Conservation (phyloP, 2,113 vertebrate genomes). For the Anhinga rufa region DNA sequence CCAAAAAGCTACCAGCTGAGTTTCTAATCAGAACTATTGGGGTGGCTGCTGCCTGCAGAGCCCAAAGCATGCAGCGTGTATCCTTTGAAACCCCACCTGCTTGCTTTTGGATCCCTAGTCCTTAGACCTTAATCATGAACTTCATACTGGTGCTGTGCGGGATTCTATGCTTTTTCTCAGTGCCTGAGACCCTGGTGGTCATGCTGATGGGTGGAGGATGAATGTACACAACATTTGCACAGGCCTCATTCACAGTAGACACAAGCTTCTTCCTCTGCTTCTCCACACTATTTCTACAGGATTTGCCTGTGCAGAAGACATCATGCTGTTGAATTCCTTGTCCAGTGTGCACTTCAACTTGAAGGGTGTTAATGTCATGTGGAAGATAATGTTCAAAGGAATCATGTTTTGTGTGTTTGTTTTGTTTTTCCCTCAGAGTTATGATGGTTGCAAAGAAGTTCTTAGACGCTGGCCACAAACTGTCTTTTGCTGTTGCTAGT, state of each 20-base stretch:
- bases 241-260: neutral
- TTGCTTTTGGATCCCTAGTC: neutral
- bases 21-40: neutral
- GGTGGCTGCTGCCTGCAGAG: neutral
- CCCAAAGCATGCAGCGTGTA: neutral
- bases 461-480: slow-evolving; percentile 86
- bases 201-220: fast-evolving
- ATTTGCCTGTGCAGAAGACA: neutral
- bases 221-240: too few species aligned
- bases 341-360: fast-evolving
- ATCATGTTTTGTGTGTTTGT: neutral
- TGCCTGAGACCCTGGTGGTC: neutral
- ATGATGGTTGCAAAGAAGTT: slow-evolving; percentile 96
- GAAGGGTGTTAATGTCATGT: fast-evolving
- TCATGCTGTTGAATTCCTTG: neutral
- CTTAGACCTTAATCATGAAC: neutral
- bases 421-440: slow-evolving; percentile 72
- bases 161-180: neutral
- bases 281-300: neutral
- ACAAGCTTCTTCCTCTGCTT: neutral
- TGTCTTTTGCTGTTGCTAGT: slow-evolving; percentile 90
- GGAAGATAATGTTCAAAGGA: neutral
- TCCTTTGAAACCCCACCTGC: neutral
- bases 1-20: neutral
- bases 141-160: neutral